Conservation (phyloP, 2,888 invertebrate species). For the Apodemia mormo region DNA sequence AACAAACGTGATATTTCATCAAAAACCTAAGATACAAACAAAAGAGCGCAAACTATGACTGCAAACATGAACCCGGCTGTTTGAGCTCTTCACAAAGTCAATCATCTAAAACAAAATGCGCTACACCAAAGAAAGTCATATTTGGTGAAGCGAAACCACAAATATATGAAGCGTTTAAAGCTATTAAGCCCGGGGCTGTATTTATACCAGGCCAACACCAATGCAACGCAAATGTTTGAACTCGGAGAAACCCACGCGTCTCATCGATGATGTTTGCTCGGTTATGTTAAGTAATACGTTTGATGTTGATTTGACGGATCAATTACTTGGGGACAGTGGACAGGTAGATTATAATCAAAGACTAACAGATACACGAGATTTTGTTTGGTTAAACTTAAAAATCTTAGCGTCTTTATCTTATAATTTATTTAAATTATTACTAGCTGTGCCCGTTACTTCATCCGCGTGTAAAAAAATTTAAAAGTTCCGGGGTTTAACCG, state of each 20-base stretch:
- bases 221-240: constrained; percentile 32
- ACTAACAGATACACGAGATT: too few species aligned
- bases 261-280: constrained; percentile 27
- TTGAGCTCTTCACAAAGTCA: not conserved
- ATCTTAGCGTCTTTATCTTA: too few species aligned
- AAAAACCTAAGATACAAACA: not conserved
- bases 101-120: not conserved
- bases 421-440: too few species aligned
- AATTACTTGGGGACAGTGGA: constrained; percentile 20
- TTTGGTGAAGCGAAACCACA: constrained; percentile 20
- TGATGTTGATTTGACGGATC: constrained; percentile 28
- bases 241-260: constrained; percentile 31
- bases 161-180: constrained; percentile 23
- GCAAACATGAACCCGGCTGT: not conserved
- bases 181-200: constrained; percentile 19
- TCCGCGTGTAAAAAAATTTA: too few species aligned
- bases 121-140: constrained; percentile 6
- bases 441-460: too few species aligned
- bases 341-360: too few species aligned
- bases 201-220: constrained; percentile 25
- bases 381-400: too few species aligned
- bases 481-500: too few species aligned
- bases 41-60: not conserved
- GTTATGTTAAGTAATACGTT: constrained; percentile 28
- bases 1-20: not conserved